Conservation (phyloP, 2,797 vertebrate species). For the Spinus pinus region DNA sequence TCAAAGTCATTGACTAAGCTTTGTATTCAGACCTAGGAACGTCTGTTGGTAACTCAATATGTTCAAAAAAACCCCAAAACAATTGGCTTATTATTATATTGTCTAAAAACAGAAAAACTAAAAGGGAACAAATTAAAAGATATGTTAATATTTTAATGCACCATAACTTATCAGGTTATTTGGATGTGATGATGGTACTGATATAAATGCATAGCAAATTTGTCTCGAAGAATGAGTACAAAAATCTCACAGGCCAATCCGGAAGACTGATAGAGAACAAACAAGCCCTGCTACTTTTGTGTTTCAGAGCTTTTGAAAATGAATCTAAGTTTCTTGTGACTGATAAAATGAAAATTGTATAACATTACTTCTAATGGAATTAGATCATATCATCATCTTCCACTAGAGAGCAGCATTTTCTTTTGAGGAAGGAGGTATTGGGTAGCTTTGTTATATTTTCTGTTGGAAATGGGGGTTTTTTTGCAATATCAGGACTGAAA, state of each 20-base stretch:
- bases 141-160: background rate
- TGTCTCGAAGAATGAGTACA: background rate
- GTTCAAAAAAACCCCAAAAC: background rate
- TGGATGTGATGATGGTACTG: background rate
- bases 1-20: background rate
- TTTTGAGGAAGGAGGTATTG: background rate
- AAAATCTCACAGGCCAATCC: background rate
- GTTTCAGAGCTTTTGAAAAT: background rate
- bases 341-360: background rate
- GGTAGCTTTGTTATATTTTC: background rate
- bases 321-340: background rate
- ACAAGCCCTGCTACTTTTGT: background rate
- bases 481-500: background rate
- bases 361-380: background rate
- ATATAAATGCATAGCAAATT: background rate
- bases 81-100: background rate
- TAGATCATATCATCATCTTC: background rate
- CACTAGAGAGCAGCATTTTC: slow-evolving; percentile 41
- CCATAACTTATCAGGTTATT: background rate
- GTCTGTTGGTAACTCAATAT: background rate
- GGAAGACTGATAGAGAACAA: background rate
- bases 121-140: background rate
- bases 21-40: background rate
- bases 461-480: accelerated
- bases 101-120: background rate